These are phyloP conservation scores for Muschampia plurimacula DNA, from an alignment of 2,888 invertebrate genomes.

Conservation along the genomic window DNA sequence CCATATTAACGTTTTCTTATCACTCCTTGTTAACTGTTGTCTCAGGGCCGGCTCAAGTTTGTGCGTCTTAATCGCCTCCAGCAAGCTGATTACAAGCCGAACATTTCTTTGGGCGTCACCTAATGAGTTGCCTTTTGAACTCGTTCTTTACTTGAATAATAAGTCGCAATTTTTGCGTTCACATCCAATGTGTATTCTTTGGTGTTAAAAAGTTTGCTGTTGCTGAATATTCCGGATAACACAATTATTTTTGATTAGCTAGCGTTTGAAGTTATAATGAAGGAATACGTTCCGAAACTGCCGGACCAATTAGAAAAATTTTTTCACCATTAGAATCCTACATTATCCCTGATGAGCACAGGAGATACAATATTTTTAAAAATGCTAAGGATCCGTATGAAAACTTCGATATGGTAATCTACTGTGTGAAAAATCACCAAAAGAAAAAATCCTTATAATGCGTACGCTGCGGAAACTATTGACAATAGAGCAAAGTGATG, in stretches of 20 bases:
- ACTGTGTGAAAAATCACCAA: too few species aligned
- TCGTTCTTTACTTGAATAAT: constrained; percentile 47
- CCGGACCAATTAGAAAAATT: too few species aligned
- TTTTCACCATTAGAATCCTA: too few species aligned
- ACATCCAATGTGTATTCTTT: background rate
- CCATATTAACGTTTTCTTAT: constrained; percentile 45
- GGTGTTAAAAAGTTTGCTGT: background rate
- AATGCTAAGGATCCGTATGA: too few species aligned
- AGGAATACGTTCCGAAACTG: background rate
- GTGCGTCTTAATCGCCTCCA: constrained; percentile 74
- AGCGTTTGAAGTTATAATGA: background rate
- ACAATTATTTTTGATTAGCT: background rate
- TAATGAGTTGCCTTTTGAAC: constrained; percentile 74
- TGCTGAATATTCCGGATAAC: background rate
- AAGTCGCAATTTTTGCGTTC: background rate
- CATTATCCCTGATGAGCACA: too few species aligned
- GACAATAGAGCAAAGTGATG: too few species aligned
- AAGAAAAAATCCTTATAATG: too few species aligned
- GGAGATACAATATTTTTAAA: too few species aligned
- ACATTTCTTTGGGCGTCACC: constrained; percentile 69
- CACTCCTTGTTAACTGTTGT: constrained; percentile 56
- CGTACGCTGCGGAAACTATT: too few species aligned
- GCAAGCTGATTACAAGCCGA: constrained; percentile 74
- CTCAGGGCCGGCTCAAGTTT: constrained; percentile 71
- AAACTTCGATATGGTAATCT: too few species aligned